Percentiles rank a stretch among this genome's conserved stretches.
Evolutionary conservation across 2,888 invertebrate genomes (phyloP).

Genomic region (Synanthedon andrenaeformis): DNA sequence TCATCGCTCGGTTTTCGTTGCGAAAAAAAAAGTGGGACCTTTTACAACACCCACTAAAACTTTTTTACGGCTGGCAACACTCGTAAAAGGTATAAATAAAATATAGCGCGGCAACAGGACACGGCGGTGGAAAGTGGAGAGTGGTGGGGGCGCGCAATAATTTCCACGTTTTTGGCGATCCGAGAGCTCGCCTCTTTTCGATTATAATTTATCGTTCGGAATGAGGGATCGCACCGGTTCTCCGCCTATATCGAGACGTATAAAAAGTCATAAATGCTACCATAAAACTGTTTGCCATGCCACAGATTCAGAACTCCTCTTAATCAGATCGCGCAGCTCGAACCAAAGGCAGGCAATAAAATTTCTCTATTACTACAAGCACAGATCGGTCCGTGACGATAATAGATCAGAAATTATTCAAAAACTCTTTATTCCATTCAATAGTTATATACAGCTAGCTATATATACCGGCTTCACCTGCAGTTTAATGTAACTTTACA

Average conservation of each 20-base stretch:
- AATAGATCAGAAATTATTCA: constrained; percentile 1
- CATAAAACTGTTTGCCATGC: constrained; percentile 59
- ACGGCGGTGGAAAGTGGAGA: constrained; percentile 27
- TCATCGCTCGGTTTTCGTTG: constrained; percentile 36
- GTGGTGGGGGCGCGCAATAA: constrained; percentile 42
- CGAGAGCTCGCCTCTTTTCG: constrained; percentile 53
- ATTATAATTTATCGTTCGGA: constrained; percentile 60
- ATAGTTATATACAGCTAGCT: no score
- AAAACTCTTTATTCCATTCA: no score
- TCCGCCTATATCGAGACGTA: constrained; percentile 23
- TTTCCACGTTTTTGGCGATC: constrained; percentile 57
- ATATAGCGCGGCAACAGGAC: constrained; percentile 51
- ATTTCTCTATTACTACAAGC: constrained; percentile 3
- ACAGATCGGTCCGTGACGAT: constrained; percentile 3
- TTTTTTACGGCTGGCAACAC: constrained; percentile 57
- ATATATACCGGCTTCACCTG: no score
- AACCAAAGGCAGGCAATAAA: not conserved
- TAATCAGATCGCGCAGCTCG: constrained; percentile 44
- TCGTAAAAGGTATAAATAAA: constrained; percentile 62
- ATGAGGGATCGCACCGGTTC: constrained; percentile 32
- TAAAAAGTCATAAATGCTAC: constrained; percentile 53
- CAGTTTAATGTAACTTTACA: no score
- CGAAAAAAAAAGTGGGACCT: constrained; percentile 34
- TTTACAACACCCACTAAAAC: constrained; percentile 59
- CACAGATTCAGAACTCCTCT: constrained; percentile 15